Conservation (phyloP, 2,888 invertebrate species). For the Erpobdella octoculata region DNA sequence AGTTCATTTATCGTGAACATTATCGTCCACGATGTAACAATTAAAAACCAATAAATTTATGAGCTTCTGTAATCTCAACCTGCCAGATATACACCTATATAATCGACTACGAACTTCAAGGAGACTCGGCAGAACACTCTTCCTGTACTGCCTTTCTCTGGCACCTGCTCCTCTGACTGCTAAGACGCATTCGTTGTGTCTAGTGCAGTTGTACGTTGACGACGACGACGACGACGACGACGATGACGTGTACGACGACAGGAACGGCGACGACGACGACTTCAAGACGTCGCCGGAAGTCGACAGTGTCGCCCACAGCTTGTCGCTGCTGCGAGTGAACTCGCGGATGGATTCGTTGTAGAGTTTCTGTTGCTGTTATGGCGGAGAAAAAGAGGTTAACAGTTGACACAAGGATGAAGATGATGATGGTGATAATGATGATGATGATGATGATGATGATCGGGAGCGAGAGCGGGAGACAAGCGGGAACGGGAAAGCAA, state of each 20-base stretch:
- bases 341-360: slow-evolving; percentile 17
- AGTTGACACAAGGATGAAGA: background rate
- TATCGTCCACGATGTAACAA: too few species aligned
- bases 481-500: too few species aligned
- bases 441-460: background rate
- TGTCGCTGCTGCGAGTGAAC: background rate
- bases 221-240: slow-evolving; percentile 6
- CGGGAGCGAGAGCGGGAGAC: too few species aligned
- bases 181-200: slow-evolving; percentile 23
- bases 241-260: background rate
- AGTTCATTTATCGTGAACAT: too few species aligned
- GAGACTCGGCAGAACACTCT: background rate
- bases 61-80: too few species aligned
- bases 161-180: slow-evolving; percentile 2
- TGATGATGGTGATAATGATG: background rate
- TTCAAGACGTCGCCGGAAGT: background rate
- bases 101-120: background rate
- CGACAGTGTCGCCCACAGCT: background rate
- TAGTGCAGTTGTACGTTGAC: slow-evolving; percentile 17
- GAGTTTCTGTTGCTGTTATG: slow-evolving; percentile 19
- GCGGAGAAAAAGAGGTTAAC: background rate
- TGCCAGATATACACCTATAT: too few species aligned
- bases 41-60: too few species aligned
- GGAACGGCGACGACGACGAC: slow-evolving; percentile 17
- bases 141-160: background rate